Base-by-base conservation (phyloP, 2,888 invertebrate genomes). In the Rugalucina vietnamica region DNA sequence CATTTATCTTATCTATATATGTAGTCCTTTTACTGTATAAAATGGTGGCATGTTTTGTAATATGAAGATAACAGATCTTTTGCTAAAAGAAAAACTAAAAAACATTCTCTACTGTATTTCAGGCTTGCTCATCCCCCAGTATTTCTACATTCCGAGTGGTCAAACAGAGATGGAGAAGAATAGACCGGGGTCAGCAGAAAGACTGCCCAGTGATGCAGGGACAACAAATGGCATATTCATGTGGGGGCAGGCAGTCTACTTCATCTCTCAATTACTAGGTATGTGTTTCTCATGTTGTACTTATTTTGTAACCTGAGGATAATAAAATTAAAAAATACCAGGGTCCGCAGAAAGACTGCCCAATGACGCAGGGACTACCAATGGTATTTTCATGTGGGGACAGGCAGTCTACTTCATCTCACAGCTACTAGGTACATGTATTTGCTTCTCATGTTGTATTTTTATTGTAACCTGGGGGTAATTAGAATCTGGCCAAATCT, bases 161-260 rank as follows among this genome's bases (percentile, higher is more conserved):
- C 96, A 96, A 80, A 95, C 98, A 71, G 97, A 97, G 36, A 95
- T 95, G 81, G 98, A 98, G 95, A 96, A 96, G 83, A 95, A 92
- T 80, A 96, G 97, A 39, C 97, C 97, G 0, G 97, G 97, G 78
- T 96, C 96, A 74, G 96, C 96, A 54, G 95, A 96, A 32, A 96
- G 97, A 90, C 90, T 96, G 49, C 96, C 97, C 12, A 97, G 97
- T 89, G 95, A 96, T 91, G 93, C 95, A 91, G 86, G 95, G 76
- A 93, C 95, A 21, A 93, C 93, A 14, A 92, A 95, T 14, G 95
- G 95, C 72, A 94, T 98, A 81, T 98, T 97, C 95, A 96, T 99
- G 54, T 99, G 99, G 99, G 98, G 98, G 89, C 99, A 99, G 96
- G 97, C 99, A 0, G 96, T 99, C 96, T 99, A 98, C 95, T 97